These are phyloP conservation scores for Tretioscincus oriximinensis DNA, from an alignment of 2,113 vertebrate species.

Conservation along the genomic window DNA sequence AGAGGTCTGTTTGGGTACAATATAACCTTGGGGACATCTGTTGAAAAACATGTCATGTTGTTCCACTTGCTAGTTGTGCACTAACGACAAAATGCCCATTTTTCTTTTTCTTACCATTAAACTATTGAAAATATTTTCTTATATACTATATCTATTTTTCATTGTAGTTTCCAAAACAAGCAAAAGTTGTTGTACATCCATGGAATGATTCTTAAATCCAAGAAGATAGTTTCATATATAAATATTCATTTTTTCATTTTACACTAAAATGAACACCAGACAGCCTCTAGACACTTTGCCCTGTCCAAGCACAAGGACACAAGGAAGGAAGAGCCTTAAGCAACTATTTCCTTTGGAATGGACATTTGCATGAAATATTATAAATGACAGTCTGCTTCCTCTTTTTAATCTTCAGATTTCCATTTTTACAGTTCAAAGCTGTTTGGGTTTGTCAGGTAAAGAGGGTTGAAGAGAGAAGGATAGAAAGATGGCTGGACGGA, in stretches of 20 bases:
- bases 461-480: neutral
- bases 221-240: neutral
- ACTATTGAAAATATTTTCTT: neutral
- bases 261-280: neutral
- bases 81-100: neutral
- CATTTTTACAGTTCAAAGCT: neutral
- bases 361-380: neutral
- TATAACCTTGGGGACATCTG: neutral
- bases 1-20: slow-evolving; percentile 1
- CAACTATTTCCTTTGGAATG: slow-evolving; percentile 2
- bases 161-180: neutral
- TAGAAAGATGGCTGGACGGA: too few species aligned
- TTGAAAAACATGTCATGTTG: neutral
- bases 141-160: neutral
- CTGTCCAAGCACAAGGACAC: neutral
- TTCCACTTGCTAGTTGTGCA: neutral
- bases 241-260: neutral
- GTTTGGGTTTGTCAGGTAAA: neutral
- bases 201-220: neutral
- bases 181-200: neutral
- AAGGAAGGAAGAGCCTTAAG: slow-evolving; percentile 3
- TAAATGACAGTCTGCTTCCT: neutral
- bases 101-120: neutral
- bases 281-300: neutral
- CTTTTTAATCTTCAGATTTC: neutral